These are phyloP conservation scores for Elegia similella DNA, from an alignment of 2,888 invertebrate species.

Conservation along the genomic window DNA sequence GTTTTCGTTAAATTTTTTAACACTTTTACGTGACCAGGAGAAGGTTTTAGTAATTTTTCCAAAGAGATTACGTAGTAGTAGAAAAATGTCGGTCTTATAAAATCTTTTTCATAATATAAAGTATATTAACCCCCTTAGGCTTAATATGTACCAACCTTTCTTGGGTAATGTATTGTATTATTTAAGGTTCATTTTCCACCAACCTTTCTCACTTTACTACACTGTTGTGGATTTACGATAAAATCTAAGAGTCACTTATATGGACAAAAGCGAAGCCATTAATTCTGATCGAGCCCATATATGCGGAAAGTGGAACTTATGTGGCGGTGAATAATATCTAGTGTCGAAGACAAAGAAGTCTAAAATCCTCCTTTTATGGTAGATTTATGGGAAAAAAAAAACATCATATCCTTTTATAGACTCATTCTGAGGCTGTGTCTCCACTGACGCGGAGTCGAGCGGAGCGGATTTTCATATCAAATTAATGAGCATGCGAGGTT, in stretches of 20 bases:
- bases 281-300: constrained; percentile 12
- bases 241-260: constrained; percentile 8
- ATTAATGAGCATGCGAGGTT: no score
- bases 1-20: no score
- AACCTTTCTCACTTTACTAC: constrained; percentile 27
- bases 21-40: no score
- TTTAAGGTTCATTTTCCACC: background rate
- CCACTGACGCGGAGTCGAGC: no score
- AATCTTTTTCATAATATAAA: no score
- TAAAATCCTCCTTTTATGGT: constrained; percentile 2
- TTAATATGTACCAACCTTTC: no score
- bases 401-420: background rate
- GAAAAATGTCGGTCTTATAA: no score
- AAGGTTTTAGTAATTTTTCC: no score
- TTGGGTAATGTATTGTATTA: background rate
- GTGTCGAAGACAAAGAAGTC: constrained; percentile 12
- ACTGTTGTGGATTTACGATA: constrained; percentile 5
- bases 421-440: no score
- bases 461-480: no score
- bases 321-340: constrained; percentile 13
- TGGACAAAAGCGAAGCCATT: constrained; percentile 13
- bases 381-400: constrained; percentile 13
- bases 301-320: constrained; percentile 9
- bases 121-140: no score
- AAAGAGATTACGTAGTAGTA: no score